Base-by-base conservation (phyloP, 2,113 vertebrate species). In the Siniperca chuatsi region DNA sequence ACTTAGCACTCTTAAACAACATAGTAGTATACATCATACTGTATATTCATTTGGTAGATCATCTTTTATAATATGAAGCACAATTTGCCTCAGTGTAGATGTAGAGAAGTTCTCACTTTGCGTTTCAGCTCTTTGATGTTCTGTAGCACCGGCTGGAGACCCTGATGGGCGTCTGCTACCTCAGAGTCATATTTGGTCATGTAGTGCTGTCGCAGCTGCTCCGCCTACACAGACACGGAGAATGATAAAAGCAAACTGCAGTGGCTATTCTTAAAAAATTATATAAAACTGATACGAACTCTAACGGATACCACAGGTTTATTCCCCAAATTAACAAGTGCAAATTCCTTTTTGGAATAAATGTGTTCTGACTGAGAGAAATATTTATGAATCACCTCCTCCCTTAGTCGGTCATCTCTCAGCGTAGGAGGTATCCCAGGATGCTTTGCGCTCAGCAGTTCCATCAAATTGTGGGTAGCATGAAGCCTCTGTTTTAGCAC, bases 151-250 rank as follows among this genome's bases (percentile, higher is more conserved):
- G 98, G 98, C 79, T 98, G 97, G 48, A 99, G 90, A 48, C 97
- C 97, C 82, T 98, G 97, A 37, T 97, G 95, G 2, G 98, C 98
- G 74, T 99, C 98, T 0, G 97, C 96, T 4, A 99, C 98, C 92
- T 99, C 98, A 1, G 97, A 96, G 9, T 99, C 97, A 37, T 97
- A 98, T 87, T 99, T 99, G 87, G 96, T 97, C 98, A 99, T 99
- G 81, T 99, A 99, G 93, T 99, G 98, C 55, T 99, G 97, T 44
- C 96, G 95, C 35, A 99, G 97, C 64, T 99, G 97, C 88, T 98
- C 97, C 60, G 97, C 97, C 98, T 99, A 40, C 12, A 68, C 64
- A 79, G 0, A 78, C 20, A 60, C 0, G 16, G 21, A 71, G 10
- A 21, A 4, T 0, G 15, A 16, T 3, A 1, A 46, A 35, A n/a